Evolutionary conservation across 2,113 vertebrate species (phyloP).

Genomic region (Hippocampus zosterae): DNA sequence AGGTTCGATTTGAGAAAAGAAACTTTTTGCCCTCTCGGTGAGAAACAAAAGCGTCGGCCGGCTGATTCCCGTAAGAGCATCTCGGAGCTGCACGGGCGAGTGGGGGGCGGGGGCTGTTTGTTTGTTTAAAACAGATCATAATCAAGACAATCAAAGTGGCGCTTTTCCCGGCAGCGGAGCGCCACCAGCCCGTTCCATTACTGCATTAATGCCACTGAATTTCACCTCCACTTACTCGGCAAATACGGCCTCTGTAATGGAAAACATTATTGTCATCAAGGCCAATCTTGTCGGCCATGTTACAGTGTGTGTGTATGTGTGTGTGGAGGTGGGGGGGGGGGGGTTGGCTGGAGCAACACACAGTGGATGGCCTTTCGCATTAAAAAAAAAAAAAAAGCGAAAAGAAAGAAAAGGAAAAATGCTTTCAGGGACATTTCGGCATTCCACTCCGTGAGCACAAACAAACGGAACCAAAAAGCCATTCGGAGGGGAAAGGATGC

Average conservation of each 20-base stretch:
- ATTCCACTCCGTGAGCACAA: conserved; percentile 70
- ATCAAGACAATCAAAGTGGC: conserved; percentile 12
- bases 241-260: conserved; percentile 42
- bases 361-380: conserved; percentile 64
- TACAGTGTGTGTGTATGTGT: conserved; percentile 17
- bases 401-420: conserved; percentile 37
- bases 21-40: too few species aligned
- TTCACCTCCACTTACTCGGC: conserved; percentile 43
- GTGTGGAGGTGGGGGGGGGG: neutral
- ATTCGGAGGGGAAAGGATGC: conserved; percentile 55
- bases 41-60: neutral
- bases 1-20: too few species aligned
- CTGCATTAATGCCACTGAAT: conserved; percentile 38
- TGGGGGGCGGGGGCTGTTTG: neutral
- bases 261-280: conserved; percentile 64
- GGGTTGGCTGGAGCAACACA: conserved; percentile 32
- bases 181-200: conserved; percentile 32
- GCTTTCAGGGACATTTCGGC: conserved; percentile 69
- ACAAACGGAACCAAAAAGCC: conserved; percentile 64
- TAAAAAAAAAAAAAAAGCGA: conserved; percentile 30
- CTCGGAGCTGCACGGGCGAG: neutral
- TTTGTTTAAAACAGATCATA: conserved; percentile 23
- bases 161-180: conserved; percentile 4
- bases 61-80: conserved; percentile 2
- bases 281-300: conserved; percentile 39